phyloP scores from a whole-genome alignment of 2,113 vertebrate species.

The Zosterops hypoxanthus region DNA sequence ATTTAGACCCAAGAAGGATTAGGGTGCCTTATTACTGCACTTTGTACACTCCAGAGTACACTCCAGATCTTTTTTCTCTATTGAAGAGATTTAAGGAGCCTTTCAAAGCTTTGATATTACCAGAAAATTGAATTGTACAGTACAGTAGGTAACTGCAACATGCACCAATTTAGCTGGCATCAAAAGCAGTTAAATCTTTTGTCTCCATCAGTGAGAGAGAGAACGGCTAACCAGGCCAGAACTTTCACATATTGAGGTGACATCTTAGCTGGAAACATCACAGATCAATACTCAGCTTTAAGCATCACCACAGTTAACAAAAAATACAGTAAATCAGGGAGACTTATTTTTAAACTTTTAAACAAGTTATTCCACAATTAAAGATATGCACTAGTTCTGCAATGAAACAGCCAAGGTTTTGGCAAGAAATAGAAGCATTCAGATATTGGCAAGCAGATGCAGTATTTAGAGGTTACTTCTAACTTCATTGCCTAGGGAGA shows the following conservation, averaged over 20 bases:
- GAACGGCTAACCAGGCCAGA: not conserved
- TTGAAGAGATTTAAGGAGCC: not conserved
- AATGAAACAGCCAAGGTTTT: not conserved
- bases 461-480: not conserved
- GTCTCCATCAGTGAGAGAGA: not conserved
- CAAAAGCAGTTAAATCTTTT: not conserved
- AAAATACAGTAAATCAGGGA: not conserved
- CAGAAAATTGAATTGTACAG: conserved; percentile 14
- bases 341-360: not conserved
- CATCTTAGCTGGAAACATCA: not conserved
- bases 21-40: not conserved
- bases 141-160: not conserved
- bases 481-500: not conserved
- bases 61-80: not conserved
- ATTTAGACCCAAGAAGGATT: not conserved
- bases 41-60: not conserved
- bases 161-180: not conserved
- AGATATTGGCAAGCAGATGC: not conserved
- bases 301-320: not conserved
- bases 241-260: not conserved
- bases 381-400: not conserved
- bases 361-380: not conserved
- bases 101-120: conserved; percentile 21
- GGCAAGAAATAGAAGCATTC: not conserved
- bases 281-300: not conserved